These are phyloP conservation scores for Monopterus albus DNA, from an alignment of 2,113 vertebrate genomes.

Conservation along the genomic window DNA sequence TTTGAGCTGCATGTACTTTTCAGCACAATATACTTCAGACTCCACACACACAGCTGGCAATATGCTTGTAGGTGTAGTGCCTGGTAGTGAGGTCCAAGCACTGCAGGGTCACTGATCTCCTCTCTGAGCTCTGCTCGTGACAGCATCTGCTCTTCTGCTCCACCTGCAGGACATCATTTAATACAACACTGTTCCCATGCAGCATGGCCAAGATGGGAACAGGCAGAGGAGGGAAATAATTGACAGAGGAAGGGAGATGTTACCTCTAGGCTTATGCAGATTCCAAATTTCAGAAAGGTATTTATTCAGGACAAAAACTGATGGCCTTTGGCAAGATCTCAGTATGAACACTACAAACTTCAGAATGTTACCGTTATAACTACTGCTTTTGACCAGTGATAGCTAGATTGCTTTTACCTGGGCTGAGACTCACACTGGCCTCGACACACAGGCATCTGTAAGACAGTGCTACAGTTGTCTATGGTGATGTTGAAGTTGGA, in stretches of 20 bases:
- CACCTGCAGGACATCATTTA: slow-evolving; percentile 29
- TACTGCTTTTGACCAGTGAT: neutral
- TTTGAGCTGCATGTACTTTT: neutral
- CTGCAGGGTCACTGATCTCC: slow-evolving; percentile 2
- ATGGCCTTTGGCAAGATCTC: neutral
- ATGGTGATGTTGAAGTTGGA: slow-evolving; percentile 38
- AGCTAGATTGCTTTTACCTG: slow-evolving; percentile 47
- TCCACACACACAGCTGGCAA: slow-evolving; percentile 59
- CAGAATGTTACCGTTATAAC: neutral
- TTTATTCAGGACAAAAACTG: neutral
- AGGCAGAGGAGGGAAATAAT: no score
- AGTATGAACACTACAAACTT: neutral
- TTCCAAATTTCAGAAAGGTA: no score
- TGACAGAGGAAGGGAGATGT: no score
- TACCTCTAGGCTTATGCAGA: no score
- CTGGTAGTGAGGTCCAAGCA: slow-evolving; percentile 35
- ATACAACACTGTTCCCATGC: slow-evolving; percentile 9
- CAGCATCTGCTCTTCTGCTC: slow-evolving; percentile 37
- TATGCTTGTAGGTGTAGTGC: slow-evolving; percentile 33
- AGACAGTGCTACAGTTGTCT: slow-evolving; percentile 45
- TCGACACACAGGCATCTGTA: slow-evolving; percentile 64
- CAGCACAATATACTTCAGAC: neutral
- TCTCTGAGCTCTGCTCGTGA: slow-evolving; percentile 15
- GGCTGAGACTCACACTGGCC: slow-evolving; percentile 64
- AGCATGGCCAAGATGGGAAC: neutral